These are phyloP conservation scores for Cuculus canorus DNA, from an alignment of 2,797 vertebrate genomes.

Conservation along the genomic window DNA sequence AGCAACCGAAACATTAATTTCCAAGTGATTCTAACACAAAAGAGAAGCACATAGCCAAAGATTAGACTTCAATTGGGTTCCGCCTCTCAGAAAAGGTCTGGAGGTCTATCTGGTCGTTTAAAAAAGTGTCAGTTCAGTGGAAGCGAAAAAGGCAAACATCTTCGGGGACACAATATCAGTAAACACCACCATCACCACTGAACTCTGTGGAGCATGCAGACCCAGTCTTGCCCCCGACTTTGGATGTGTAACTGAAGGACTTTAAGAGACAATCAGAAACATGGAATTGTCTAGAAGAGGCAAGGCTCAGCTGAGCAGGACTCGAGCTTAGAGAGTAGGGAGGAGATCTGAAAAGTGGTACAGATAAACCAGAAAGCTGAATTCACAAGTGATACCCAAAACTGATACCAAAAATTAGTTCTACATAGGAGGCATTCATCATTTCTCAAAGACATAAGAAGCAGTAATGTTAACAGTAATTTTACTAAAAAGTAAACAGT, in stretches of 20 bases:
- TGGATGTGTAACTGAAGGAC: accelerated
- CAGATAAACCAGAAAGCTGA: background rate
- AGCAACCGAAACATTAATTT: background rate
- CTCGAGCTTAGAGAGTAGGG: accelerated
- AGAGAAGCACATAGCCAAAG: background rate
- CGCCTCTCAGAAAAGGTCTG: background rate
- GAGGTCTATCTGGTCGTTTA: background rate
- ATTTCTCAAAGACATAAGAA: background rate
- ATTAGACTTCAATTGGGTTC: background rate
- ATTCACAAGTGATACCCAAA: background rate
- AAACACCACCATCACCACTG: background rate
- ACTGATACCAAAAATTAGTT: background rate
- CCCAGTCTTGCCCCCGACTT: background rate
- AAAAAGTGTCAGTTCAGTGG: background rate
- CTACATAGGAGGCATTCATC: background rate
- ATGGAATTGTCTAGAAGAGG: accelerated
- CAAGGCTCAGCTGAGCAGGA: accelerated
- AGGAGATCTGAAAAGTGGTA: background rate
- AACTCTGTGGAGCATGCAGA: accelerated
- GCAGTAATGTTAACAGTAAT: accelerated
- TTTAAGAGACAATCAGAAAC: background rate
- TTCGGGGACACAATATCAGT: background rate
- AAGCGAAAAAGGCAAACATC: background rate
- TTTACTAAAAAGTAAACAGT: background rate
- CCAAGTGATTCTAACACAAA: background rate